Percentiles rank a stretch among this genome's conserved stretches.
These are phyloP conservation scores for Candidula unifasciata DNA, from an alignment of 2,888 invertebrate genomes.

Conservation along the genomic window DNA sequence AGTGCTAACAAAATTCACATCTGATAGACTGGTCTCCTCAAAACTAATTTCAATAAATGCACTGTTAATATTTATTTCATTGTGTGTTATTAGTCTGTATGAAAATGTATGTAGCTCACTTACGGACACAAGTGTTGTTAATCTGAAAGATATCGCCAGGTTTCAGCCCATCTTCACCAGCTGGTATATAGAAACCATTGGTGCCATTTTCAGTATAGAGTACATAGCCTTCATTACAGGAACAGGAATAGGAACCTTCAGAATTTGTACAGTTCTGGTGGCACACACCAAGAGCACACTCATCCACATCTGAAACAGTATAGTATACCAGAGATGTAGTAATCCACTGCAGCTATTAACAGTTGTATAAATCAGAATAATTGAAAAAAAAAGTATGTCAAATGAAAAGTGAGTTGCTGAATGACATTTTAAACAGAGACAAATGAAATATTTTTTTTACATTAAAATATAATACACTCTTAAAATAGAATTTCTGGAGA, in stretches of 20 bases:
- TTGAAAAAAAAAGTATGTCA: too few relatives aligned
- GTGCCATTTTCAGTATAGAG: slow-evolving; percentile 49
- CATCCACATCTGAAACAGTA: slow-evolving; percentile 41
- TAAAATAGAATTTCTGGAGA: too few relatives aligned
- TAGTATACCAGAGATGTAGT: too few relatives aligned
- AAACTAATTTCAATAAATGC: not conserved
- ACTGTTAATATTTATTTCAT: not conserved
- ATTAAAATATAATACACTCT: too few relatives aligned
- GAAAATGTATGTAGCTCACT: slow-evolving; percentile 11
- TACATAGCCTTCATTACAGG: slow-evolving; percentile 42
- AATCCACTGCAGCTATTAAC: slow-evolving; percentile 1
- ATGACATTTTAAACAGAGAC: too few relatives aligned
- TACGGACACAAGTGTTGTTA: slow-evolving; percentile 55
- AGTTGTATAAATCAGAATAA: not conserved
- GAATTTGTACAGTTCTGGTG: slow-evolving; percentile 36
- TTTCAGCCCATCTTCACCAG: slow-evolving; percentile 42
- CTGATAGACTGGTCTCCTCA: too few relatives aligned
- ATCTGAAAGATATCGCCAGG: slow-evolving; percentile 46
- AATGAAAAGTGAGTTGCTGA: too few relatives aligned
- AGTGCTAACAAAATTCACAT: too few relatives aligned
- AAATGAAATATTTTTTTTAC: too few relatives aligned
- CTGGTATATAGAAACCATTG: slow-evolving; percentile 39
- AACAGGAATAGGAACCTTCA: slow-evolving; percentile 36
- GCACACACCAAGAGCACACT: slow-evolving; percentile 30
- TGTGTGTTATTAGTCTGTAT: not conserved